phyloP scores from a whole-genome alignment of 2,797 vertebrate species.

The Halcyon badia region DNA sequence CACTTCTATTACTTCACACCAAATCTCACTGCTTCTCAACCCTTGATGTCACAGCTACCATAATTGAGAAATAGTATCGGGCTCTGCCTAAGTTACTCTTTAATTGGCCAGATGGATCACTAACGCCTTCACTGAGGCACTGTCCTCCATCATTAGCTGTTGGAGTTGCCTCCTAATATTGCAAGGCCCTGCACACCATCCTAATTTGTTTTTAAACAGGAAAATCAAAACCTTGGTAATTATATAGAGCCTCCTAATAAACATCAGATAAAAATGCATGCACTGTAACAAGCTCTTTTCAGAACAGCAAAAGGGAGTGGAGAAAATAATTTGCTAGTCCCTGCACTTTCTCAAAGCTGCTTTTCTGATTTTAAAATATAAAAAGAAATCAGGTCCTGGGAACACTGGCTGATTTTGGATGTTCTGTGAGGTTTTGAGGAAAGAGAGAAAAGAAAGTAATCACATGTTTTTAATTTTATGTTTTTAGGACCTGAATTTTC shows the following conservation, averaged over 20 bases:
- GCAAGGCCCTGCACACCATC: constrained; percentile 18
- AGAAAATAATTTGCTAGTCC: constrained; percentile 60
- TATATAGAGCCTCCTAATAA: constrained; percentile 57
- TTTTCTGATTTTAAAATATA: constrained; percentile 70
- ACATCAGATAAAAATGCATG: constrained; percentile 49
- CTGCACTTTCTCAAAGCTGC: constrained; percentile 68
- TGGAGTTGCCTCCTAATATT: constrained; percentile 34
- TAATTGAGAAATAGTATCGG: constrained; percentile 5
- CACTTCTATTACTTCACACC: not conserved
- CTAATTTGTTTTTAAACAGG: constrained; percentile 68
- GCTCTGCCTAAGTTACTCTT: constrained; percentile 3
- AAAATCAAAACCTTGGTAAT: constrained; percentile 58
- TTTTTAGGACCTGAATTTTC: constrained; percentile 46
- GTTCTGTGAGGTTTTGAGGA: constrained; percentile 52
- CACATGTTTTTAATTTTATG: constrained; percentile 15
- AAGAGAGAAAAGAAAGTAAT: constrained; percentile 28
- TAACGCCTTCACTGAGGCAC: not conserved
- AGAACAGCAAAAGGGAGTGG: constrained; percentile 13
- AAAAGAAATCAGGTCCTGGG: constrained; percentile 37
- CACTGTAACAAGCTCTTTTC: constrained; percentile 50
- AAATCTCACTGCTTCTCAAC: not conserved
- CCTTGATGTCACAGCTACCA: not conserved
- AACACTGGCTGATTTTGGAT: constrained; percentile 49
- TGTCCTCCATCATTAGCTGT: constrained; percentile 26
- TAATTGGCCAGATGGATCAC: constrained; percentile 38